Evolutionary conservation across 2,113 vertebrate species (phyloP), one percentile per base, ranked within the genome.

Genomic region (Galeopterus variegatus): DNA sequence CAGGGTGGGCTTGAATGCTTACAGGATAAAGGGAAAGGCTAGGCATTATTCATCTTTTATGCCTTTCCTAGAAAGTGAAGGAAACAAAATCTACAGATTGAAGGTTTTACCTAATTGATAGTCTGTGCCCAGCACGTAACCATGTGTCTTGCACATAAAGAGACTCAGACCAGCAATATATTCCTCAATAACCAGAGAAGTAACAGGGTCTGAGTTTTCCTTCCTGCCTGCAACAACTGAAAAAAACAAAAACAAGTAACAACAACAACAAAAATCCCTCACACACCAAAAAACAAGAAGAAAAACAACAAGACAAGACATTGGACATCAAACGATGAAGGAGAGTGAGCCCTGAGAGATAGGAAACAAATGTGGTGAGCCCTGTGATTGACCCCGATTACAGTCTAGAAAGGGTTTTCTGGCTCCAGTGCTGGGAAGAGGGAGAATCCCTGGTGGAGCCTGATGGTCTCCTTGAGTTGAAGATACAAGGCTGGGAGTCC

Each of bases 41-140:
- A 60, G 33, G 12, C 13, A 48, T 88, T 91, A 18, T 79, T 96
- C 80, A 92, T 76, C 50, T 89, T 65, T 58, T 88, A 73, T 62
- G 88, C 50, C 70, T 95, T 96, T 77, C 24, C 45, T 77, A 92
- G 41, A 92, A 96, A 88, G 91, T 85, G 41, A 98, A 95, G 36
- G 72, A 92, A 96, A 89, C 64, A 95, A 77, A 94, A 95, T 41
- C 80, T 77, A 62, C 90, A 72, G 65, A 70, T 80, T 87, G 52
- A 83, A 95, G 69, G 9, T 19, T 64, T n/a, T 93, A 89, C 70
- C 41, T 88, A 88, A 88, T 15, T 95, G 52, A 93, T 88, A 96
- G 92, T 88, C 82, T 97, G 14, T 93, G 31, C 82, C 62, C 62
- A 93, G 69, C 75, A 50, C 93, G 8, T 88, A 65, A 87, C 48